These are phyloP conservation scores for Chloebia gouldiae DNA, from an alignment of 2,113 vertebrate genomes.

Conservation along the genomic window DNA sequence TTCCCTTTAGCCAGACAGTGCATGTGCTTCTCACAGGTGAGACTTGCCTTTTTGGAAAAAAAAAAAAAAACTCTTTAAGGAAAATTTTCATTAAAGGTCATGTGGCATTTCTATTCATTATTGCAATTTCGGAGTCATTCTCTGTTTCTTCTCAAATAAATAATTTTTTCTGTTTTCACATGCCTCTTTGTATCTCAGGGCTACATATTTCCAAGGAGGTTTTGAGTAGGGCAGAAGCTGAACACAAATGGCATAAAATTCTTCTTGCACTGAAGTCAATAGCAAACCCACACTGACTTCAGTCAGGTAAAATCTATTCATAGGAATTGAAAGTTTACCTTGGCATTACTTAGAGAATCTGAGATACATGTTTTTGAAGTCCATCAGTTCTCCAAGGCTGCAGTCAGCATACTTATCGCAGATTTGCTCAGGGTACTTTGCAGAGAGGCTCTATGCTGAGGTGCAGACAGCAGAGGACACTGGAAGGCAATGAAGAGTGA, in stretches of 20 bases:
- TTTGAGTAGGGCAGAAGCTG: neutral
- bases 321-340: neutral
- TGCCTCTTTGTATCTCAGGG: neutral
- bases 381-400: neutral
- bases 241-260: neutral
- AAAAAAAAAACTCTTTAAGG: neutral
- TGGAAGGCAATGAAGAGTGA: neutral
- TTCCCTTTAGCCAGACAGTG: neutral
- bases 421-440: neutral
- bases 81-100: neutral
- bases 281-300: neutral
- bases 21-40: slow-evolving; percentile 9
- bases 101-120: neutral
- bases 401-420: neutral
- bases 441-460: neutral
- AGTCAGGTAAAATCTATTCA: neutral
- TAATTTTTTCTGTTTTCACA: neutral
- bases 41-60: neutral
- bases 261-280: neutral
- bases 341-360: neutral
- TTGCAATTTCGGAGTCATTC: neutral
- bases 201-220: neutral
- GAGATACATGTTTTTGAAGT: neutral
- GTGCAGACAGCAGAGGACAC: neutral
- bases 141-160: neutral